Evolutionary conservation across 2,113 vertebrate species (phyloP).

Genomic region (Maccullochella peelii): DNA sequence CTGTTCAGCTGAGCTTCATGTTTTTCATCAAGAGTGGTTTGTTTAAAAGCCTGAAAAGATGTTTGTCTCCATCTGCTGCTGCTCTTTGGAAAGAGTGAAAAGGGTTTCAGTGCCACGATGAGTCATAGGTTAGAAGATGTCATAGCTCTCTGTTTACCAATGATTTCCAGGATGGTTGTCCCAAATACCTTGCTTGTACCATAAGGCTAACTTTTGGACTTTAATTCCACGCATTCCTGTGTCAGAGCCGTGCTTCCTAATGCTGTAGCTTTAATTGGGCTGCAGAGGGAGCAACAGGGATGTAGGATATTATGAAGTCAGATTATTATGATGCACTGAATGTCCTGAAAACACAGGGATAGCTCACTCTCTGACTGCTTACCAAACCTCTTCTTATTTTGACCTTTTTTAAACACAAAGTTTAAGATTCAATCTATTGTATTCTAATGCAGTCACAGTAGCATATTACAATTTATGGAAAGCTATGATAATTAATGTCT

Average conservation of each 20-base stretch:
- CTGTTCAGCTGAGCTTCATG: background rate
- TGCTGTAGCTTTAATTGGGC: conserved; percentile 30
- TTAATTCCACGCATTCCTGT: conserved; percentile 59
- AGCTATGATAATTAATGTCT: too few species aligned
- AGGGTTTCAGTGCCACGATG: background rate
- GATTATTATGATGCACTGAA: background rate
- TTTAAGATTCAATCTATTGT: too few species aligned
- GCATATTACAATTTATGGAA: background rate
- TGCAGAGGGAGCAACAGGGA: conserved; percentile 59
- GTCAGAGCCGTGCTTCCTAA: background rate
- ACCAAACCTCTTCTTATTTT: background rate
- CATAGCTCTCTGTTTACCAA: background rate
- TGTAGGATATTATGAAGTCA: background rate
- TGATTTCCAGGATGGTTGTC: conserved; percentile 7
- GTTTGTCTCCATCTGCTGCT: conserved; percentile 63
- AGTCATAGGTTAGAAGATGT: background rate
- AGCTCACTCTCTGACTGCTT: background rate
- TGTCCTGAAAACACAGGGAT: background rate
- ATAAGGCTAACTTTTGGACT: conserved; percentile 8
- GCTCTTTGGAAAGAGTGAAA: conserved; percentile 9
- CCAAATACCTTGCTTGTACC: background rate
- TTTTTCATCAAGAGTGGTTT: background rate
- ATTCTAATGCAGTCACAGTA: background rate
- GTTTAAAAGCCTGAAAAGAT: background rate
- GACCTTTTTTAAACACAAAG: background rate